Conservation (phyloP, 2,113 vertebrate species). For the Saimiri boliviensis region DNA sequence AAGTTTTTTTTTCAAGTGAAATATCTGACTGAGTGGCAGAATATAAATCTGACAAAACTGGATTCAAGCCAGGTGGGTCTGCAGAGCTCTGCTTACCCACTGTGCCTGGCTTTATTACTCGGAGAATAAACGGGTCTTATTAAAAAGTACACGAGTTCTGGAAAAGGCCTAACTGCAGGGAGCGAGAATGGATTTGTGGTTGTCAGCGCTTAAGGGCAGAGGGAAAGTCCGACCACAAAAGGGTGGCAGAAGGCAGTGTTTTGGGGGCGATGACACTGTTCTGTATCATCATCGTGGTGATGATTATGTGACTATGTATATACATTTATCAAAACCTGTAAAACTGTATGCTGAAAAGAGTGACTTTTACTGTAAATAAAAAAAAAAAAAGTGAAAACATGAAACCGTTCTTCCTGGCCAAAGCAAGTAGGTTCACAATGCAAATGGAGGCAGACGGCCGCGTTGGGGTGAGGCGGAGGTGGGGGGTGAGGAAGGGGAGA, state of each 20-base stretch:
- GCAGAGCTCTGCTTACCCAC: neutral
- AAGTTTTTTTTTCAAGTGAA: neutral
- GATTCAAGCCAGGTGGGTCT: neutral
- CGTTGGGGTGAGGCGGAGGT: fast-evolving
- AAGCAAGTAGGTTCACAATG: neutral
- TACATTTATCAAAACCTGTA: neutral
- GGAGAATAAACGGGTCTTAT: neutral
- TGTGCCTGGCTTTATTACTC: neutral
- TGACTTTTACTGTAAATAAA: neutral
- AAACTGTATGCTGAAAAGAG: neutral
- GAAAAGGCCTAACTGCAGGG: neutral
- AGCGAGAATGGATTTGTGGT: neutral
- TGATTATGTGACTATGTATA: neutral
- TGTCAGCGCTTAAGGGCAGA: neutral
- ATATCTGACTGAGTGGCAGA: neutral
- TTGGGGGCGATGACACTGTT: too few relatives aligned
- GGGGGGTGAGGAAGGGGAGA: too few relatives aligned
- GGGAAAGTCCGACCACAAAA: neutral
- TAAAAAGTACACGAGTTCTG: neutral
- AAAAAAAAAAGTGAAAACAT: neutral
- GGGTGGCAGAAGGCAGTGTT: fast-evolving
- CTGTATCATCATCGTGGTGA: neutral
- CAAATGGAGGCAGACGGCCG: neutral
- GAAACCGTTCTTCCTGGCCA: neutral
- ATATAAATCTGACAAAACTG: neutral